Conservation (phyloP, 2,113 vertebrate genomes). For the Galbula dea region DNA sequence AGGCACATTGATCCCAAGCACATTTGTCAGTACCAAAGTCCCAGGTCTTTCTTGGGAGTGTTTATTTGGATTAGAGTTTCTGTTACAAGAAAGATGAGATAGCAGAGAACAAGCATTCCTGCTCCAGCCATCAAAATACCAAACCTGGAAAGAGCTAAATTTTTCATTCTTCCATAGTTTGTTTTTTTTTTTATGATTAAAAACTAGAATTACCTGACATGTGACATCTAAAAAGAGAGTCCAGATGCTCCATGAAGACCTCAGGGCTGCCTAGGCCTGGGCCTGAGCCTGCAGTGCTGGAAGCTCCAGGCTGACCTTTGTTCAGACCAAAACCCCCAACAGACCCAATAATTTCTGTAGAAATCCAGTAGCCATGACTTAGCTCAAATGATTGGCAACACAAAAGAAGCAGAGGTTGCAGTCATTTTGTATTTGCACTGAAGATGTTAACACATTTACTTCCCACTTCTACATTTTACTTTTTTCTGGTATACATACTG, state of each 20-base stretch:
- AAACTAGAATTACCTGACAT: neutral
- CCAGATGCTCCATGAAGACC: neutral
- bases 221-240: neutral
- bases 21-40: neutral
- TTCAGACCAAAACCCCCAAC: neutral
- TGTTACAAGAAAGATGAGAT: constrained; percentile 10
- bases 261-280: neutral
- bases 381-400: neutral
- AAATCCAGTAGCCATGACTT: neutral
- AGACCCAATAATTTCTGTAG: neutral
- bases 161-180: neutral
- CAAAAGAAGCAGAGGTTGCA: neutral
- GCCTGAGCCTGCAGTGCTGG: neutral
- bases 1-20: neutral
- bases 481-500: neutral
- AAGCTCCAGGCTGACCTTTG: neutral
- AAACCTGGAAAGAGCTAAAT: neutral
- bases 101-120: neutral
- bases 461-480: neutral
- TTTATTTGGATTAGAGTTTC: constrained; percentile 17
- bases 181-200: neutral
- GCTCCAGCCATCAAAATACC: neutral
- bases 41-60: neutral
- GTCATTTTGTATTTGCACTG: neutral
- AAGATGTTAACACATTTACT: neutral